Conservation (phyloP, 2,797 vertebrate genomes). For the Channa striata region DNA sequence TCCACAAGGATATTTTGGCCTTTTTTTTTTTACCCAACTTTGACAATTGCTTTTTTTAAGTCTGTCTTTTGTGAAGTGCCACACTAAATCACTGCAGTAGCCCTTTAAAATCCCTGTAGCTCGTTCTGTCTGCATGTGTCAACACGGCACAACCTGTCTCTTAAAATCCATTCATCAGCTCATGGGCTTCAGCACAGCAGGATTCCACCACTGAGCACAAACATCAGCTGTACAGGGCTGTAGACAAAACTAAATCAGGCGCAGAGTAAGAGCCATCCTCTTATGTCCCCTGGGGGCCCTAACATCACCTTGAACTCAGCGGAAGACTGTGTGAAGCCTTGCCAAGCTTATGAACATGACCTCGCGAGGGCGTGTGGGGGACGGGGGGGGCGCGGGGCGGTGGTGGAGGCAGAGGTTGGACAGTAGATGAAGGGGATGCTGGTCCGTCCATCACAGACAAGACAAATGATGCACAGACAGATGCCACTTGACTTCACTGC, state of each 20-base stretch:
- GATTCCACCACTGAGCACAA: slow-evolving; percentile 52
- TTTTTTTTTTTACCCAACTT: no score
- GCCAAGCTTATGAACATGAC: slow-evolving; percentile 85
- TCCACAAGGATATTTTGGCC: no score
- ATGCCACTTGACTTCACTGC: slow-evolving; percentile 70
- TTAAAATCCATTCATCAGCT: slow-evolving; percentile 64
- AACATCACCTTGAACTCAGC: slow-evolving; percentile 76
- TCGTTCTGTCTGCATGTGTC: slow-evolving; percentile 33
- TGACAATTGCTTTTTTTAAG: neutral
- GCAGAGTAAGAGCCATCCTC: slow-evolving; percentile 58
- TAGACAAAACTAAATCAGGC: slow-evolving; percentile 79
- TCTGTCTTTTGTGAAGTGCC: no score
- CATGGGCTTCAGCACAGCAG: slow-evolving; percentile 37
- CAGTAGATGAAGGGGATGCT: slow-evolving; percentile 61
- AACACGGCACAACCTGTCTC: slow-evolving; percentile 50
- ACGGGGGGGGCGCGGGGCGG: slow-evolving; percentile 3
- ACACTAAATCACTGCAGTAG: neutral
- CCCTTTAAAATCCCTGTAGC: slow-evolving; percentile 17
- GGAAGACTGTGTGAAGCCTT: slow-evolving; percentile 73
- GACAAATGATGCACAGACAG: slow-evolving; percentile 78
- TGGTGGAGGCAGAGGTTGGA: slow-evolving; percentile 39
- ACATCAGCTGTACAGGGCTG: slow-evolving; percentile 67
- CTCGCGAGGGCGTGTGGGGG: slow-evolving; percentile 49
- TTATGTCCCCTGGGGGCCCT: slow-evolving; percentile 53
- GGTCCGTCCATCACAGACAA: slow-evolving; percentile 58